Base-by-base conservation (phyloP, 2,888 invertebrate species). In the Prosopocoilus inquinatus region DNA sequence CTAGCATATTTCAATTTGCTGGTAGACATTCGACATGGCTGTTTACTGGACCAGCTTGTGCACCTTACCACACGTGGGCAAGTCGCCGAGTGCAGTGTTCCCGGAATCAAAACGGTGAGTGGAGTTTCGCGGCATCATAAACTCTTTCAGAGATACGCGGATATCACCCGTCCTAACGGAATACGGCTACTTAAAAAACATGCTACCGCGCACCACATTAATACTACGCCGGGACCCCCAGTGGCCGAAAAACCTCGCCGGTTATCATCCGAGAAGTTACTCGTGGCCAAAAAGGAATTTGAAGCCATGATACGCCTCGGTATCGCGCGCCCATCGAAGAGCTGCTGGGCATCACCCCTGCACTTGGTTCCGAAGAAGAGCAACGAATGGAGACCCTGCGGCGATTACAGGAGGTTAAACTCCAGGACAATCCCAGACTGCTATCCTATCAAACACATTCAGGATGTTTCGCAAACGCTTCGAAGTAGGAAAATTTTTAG, bases 391-490 rank as follows among this genome's bases (percentile, higher is more conserved):
- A n/a, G n/a, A n/a, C n/a, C 43, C 54, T 57, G 2, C 70, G 67
- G 67, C 0, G 72, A 75, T 32, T 75, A 72, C 52, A 50, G 75
- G 0, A 16, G 9, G 0, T 56, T 75, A 0, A 75, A 74, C 49
- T 66, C 64, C 0, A 60, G 74, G 71, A 70, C 80, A 79, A 69
- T 81, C 78, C 70, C 74, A 70, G 61, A 75, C 72, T 3, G 77
- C 78, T 55, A 78, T 78, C 73, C 74, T 0, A 53, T 72, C 2
- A 64, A 67, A 2, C 66, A 73, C 53, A 67, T 77, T 3, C 65
- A 72, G 11, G 73, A 75, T 54, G 71, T 74, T 53, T 15, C 68
- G 0, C 62, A 67, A 9, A 55, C 50, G 5, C 56, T 75, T 0
- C 32, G 53, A 9, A 69, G 67, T 7, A 67, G 64, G 20, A 61